A percentile compares a stretch with the other conserved stretches of the same genome.
These are phyloP conservation scores for Aromia moschata DNA, from an alignment of 2,888 invertebrate species.

Conservation along the genomic window DNA sequence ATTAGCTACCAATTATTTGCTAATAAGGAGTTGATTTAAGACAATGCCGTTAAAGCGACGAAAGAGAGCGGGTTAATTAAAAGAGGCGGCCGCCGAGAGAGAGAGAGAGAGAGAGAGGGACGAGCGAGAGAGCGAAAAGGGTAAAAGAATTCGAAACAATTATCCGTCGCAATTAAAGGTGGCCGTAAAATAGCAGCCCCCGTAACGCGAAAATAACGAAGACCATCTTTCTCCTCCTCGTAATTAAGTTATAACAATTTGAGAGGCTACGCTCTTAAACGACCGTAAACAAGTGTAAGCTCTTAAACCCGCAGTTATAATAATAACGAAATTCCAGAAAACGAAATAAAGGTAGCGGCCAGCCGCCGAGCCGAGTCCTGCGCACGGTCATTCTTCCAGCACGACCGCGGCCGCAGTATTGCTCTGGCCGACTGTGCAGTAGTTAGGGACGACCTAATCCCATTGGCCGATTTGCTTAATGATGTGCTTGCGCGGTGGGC, in stretches of 20 bases:
- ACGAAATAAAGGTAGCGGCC: slow-evolving; percentile 55
- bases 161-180: slow-evolving; percentile 15
- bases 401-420: slow-evolving; percentile 19
- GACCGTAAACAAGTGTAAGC: slow-evolving; percentile 62
- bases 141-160: slow-evolving; percentile 22
- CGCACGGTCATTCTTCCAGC: background rate
- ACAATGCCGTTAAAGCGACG: slow-evolving; percentile 13
- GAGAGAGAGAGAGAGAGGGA: too few species aligned
- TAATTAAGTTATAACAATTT: slow-evolving; percentile 63
- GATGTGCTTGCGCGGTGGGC: slow-evolving; percentile 49
- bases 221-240: slow-evolving; percentile 42
- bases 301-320: slow-evolving; percentile 59
- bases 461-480: slow-evolving; percentile 50
- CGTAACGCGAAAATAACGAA: slow-evolving; percentile 43
- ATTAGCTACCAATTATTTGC: slow-evolving; percentile 1
- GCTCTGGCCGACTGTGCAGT: slow-evolving; percentile 42
- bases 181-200: slow-evolving; percentile 37
- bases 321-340: slow-evolving; percentile 59
- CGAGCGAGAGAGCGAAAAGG: slow-evolving; percentile 1
- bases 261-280: slow-evolving; percentile 59
- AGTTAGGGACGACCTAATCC: slow-evolving; percentile 46
- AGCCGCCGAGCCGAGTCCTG: slow-evolving; percentile 40
- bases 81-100: slow-evolving; percentile 1
- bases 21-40: slow-evolving; percentile 15
- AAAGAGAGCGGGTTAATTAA: slow-evolving; percentile 20